phyloP scores from a whole-genome alignment of 2,797 vertebrate genomes.

The Onychomys arenicola region DNA sequence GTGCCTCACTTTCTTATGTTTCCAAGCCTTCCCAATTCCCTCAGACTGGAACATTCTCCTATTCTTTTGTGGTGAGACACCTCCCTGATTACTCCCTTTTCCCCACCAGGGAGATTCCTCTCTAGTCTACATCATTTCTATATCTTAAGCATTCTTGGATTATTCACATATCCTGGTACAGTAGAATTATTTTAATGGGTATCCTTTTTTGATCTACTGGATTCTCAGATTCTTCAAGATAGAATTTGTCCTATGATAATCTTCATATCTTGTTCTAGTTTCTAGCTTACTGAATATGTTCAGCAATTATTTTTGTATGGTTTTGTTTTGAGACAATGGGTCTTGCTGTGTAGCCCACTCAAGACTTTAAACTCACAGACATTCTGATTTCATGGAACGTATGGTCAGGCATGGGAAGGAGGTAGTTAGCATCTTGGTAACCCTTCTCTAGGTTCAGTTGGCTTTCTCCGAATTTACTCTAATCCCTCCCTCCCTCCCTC shows the following conservation, averaged over 20 bases:
- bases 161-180: neutral
- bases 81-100: neutral
- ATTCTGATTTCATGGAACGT: neutral
- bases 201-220: neutral
- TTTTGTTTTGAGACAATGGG: neutral
- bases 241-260: neutral
- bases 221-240: slow-evolving; percentile 49
- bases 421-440: neutral
- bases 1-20: neutral
- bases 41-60: slow-evolving; percentile 17
- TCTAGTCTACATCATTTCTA: neutral
- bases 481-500: neutral
- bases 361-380: neutral
- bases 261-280: slow-evolving; percentile 36
- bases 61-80: neutral
- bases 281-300: slow-evolving; percentile 11
- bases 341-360: neutral
- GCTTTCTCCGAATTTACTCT: slow-evolving; percentile 3
- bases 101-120: neutral
- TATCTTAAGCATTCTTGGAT: slow-evolving; percentile 19
- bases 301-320: neutral
- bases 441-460: neutral
- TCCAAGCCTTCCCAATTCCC: neutral
- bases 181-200: slow-evolving; percentile 12
- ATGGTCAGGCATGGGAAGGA: neutral